These are phyloP conservation scores for Lasioglossum oenotherae DNA, from an alignment of 2,888 invertebrate genomes.

Conservation along the genomic window DNA sequence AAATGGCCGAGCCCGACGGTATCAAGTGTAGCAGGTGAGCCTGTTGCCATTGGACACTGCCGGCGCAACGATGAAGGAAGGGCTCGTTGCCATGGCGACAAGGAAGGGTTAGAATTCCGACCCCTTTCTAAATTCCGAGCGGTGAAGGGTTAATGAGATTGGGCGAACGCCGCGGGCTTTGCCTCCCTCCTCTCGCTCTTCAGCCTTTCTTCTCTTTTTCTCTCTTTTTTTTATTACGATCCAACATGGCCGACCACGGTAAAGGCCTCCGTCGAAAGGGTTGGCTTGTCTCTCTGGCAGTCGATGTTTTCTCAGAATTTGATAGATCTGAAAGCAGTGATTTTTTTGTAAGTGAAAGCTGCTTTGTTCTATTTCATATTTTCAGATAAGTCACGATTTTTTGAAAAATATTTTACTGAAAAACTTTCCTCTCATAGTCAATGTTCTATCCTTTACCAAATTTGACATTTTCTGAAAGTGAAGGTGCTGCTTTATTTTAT, in stretches of 20 bases:
- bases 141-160: constrained; percentile 78
- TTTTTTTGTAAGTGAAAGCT: no score
- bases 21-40: constrained; percentile 68
- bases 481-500: no score
- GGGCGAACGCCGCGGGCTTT: constrained; percentile 64
- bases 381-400: neutral
- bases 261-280: neutral
- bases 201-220: neutral
- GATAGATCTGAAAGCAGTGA: no score
- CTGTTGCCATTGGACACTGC: constrained; percentile 68
- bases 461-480: no score
- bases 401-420: neutral
- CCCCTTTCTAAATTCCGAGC: constrained; percentile 72
- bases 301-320: neutral
- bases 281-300: neutral
- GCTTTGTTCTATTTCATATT: neutral
- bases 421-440: no score
- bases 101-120: constrained; percentile 75
- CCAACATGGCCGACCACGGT: neutral
- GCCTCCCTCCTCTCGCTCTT: neutral
- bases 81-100: constrained; percentile 76
- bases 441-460: no score
- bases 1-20: constrained; percentile 36
- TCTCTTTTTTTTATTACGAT: neutral
- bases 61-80: constrained; percentile 65